phyloP scores from a whole-genome alignment of 2,888 invertebrate genomes.

The Dorcus hopei region DNA sequence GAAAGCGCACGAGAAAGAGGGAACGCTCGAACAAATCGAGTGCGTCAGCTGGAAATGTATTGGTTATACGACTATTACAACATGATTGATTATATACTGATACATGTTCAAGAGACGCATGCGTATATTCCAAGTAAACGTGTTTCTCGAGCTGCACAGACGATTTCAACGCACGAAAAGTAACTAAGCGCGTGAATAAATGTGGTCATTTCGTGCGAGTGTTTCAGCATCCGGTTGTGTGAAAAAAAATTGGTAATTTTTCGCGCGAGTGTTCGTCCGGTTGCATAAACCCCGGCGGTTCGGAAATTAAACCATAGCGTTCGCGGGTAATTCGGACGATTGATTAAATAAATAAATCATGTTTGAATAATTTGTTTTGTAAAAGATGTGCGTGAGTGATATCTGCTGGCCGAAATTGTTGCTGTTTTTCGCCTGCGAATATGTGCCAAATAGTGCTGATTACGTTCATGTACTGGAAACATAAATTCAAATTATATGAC shows the following conservation, averaged over 20 bases:
- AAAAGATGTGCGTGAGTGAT: conserved; percentile 8
- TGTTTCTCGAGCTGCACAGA: background rate
- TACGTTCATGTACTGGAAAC: conserved; percentile 40
- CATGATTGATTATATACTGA: conserved; percentile 40
- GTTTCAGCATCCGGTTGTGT: too few species aligned
- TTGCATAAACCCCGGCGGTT: background rate
- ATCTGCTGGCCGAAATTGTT: background rate
- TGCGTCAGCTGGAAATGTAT: too few species aligned
- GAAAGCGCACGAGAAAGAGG: too few species aligned
- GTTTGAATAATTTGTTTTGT: background rate
- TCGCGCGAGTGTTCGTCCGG: background rate
- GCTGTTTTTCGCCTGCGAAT: conserved; percentile 18
- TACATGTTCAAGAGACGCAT: conserved; percentile 27
- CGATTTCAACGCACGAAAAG: background rate
- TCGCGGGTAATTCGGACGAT: too few species aligned
- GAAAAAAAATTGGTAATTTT: background rate
- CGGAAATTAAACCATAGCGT: background rate
- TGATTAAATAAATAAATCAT: background rate
- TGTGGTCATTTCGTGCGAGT: too few species aligned
- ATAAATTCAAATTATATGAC: conserved; percentile 28
- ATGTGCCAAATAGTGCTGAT: conserved; percentile 36
- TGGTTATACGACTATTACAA: conserved; percentile 29
- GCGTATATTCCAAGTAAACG: conserved; percentile 21
- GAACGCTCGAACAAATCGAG: too few species aligned
- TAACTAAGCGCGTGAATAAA: background rate